Evolutionary conservation across 1,140 invertebrate species (phyloP), one percentile per base, ranked within the genome.

Genomic region (Eueides isabella): DNA sequence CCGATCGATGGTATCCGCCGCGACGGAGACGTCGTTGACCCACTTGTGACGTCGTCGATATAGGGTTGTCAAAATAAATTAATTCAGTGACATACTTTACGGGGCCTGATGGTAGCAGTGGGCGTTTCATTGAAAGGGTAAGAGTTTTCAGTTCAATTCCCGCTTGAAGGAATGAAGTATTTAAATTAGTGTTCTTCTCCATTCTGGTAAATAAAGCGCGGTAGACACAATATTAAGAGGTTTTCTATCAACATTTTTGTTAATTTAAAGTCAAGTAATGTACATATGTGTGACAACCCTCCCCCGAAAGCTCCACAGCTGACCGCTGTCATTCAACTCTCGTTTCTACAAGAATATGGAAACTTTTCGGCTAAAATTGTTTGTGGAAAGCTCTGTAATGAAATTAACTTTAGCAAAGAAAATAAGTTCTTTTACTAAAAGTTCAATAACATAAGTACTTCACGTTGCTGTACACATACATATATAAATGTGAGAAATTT

Each of bases 11-110:
- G 74, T 35, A 65, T 71, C 75, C 84, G 87, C 80, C 86, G 80
- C 77, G 80, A 78, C 79, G 87, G 80, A 84, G 86, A 88, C 87
- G 86, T 81, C 80, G 81, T 76, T 91, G 89, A 91, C 89, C 89
- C 80, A 91, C 38, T 85, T 88, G 82, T 82, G 82, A 85, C 82
- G 81, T 74, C 73, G 73, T 12, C 72, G 61, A 72, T 66, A 64
- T 48, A 48, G 72, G 29, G 72, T 72, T 68, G 67, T 63, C 68
- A 41, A 55, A 55, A 55, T 55, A 11, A 23, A 55, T 12, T 14
- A n/a, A 19, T 7, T 44, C n/a, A n/a, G 16, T 38, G 35, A 38
- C 35, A 38, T 38, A 38, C 4, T 5, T 38, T 14, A 38, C n/a
- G n/a, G n/a, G n/a, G n/a, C n/a, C n/a, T n/a, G n/a, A n/a, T n/a